Evolutionary conservation across 1,140 invertebrate genomes (phyloP), one percentile per base, ranked within the genome.

Genomic region (Magallana ariakensis): DNA sequence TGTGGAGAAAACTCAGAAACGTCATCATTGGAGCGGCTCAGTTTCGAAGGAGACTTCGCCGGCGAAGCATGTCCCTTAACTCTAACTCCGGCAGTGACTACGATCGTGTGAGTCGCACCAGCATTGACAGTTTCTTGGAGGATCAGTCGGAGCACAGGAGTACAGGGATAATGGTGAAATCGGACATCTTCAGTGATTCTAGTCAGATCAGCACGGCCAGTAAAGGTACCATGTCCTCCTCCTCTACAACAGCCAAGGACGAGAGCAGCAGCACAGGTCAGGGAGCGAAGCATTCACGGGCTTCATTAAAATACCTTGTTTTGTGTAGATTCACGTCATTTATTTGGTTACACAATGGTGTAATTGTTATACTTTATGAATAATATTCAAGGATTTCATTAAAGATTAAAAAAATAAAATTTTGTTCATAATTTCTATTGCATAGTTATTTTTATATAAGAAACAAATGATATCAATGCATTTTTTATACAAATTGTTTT

Each of bases 1-100:
- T 98, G 91, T 99, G 98, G 98, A 98, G 97, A 93, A 98, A 98
- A 94, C 95, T 99, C 22, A 96, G 98, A 89, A 98, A 99, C 94
- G 97, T 98, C 0, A 97, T 99, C 19, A 95, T 97, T 84, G 98
- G 97, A 4, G 97, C 98, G 1, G 97, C 98, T n/a, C 95, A 98
- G 88, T 95, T 96, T 86, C 91, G 94, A 33, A 87, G 90, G 26
- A 88, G 89, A 13, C 46, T 93, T 1, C 81, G 91, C 0, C 86
- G 92, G 13, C 89, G 94, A 5, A 94, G 93, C 83, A 56, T 92
- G 46, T 95, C 94, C 1, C 66, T 93, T 1, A 93, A 89, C 86
- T 94, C 93, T 26, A 93, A 94, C 88, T 95, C 94, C 15, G 95
- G 94, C 33, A 94, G 92, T 82, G 95, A 95, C 80, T 93, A 90